Conservation (phyloP, 2,113 vertebrate genomes). For the Cephalopholis sonnerati region DNA sequence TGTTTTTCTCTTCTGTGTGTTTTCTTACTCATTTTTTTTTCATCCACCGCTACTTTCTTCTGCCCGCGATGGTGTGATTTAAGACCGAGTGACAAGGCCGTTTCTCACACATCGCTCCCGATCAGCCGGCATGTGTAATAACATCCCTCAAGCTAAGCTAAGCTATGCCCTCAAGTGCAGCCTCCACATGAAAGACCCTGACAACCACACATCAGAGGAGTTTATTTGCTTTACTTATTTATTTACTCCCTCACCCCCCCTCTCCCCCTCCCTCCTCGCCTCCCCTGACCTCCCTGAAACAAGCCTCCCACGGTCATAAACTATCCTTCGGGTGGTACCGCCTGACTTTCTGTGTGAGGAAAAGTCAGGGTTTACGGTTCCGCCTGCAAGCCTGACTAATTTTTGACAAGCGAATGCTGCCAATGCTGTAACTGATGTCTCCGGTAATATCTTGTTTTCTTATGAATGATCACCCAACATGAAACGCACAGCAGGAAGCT, state of each 20-base stretch:
- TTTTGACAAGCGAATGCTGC: slow-evolving; percentile 32
- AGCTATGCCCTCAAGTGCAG: slow-evolving; percentile 79
- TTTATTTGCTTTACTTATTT: slow-evolving; percentile 79
- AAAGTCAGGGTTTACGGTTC: slow-evolving; percentile 44
- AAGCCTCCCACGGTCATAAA: slow-evolving; percentile 72
- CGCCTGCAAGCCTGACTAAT: slow-evolving; percentile 1
- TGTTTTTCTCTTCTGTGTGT: slow-evolving; percentile 6
- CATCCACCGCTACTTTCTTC: slow-evolving; percentile 41
- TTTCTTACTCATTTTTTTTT: slow-evolving; percentile 1
- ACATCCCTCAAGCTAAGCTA: slow-evolving; percentile 79
- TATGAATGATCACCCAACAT: slow-evolving; percentile 55
- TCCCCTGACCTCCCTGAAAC: slow-evolving; percentile 66
- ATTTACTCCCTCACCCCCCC: slow-evolving; percentile 43
- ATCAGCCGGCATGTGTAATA: slow-evolving; percentile 80
- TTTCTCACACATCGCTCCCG: slow-evolving; percentile 80
- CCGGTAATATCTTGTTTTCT: slow-evolving; percentile 43
- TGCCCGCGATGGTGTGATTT: slow-evolving; percentile 70
- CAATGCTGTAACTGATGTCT: slow-evolving; percentile 23
- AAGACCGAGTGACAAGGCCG: slow-evolving; percentile 73
- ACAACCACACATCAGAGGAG: slow-evolving; percentile 75
- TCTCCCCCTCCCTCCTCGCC: slow-evolving; percentile 13
- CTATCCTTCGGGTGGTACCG: slow-evolving; percentile 47
- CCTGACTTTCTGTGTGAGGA: slow-evolving; percentile 34
- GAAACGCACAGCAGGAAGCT: slow-evolving; percentile 66
- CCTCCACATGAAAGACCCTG: slow-evolving; percentile 80